These are phyloP conservation scores for Metallyticus violacea DNA, from an alignment of 2,888 invertebrate genomes.

Conservation along the genomic window DNA sequence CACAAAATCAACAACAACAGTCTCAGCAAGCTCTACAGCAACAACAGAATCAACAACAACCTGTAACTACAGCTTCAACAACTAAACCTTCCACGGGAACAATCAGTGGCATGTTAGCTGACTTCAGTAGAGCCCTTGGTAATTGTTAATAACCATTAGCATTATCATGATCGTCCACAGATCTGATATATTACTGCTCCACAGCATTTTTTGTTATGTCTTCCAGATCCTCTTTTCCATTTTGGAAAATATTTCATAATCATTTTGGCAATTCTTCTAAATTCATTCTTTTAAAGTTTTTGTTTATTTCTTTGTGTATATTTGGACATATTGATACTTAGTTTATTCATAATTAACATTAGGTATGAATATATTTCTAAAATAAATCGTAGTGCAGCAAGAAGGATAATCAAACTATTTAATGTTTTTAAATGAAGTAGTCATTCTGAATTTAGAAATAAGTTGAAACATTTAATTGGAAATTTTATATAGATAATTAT, in stretches of 20 bases:
- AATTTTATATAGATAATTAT: no score
- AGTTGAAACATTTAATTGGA: no score
- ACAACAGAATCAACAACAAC: conserved; percentile 46
- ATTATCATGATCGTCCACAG: neutral
- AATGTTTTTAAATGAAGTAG: no score
- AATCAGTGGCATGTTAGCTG: conserved; percentile 49
- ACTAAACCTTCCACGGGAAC: conserved; percentile 39
- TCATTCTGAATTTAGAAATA: no score
- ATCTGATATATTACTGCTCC: neutral
- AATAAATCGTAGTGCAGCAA: no score
- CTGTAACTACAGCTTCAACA: conserved; percentile 38
- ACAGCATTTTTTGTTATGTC: neutral
- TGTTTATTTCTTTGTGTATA: neutral
- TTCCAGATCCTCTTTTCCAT: neutral
- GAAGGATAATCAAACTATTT: no score
- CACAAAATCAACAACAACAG: conserved; percentile 43
- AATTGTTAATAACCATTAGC: conserved; percentile 25
- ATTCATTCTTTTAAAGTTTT: neutral
- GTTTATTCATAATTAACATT: no score
- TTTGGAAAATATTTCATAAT: neutral
- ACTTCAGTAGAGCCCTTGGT: conserved; percentile 50
- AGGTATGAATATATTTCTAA: no score
- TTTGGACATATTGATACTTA: no score
- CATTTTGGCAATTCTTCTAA: neutral
- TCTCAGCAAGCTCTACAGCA: conserved; percentile 41